Base-by-base conservation (phyloP, 2,113 vertebrate genomes). In the Platysteira castanea region DNA sequence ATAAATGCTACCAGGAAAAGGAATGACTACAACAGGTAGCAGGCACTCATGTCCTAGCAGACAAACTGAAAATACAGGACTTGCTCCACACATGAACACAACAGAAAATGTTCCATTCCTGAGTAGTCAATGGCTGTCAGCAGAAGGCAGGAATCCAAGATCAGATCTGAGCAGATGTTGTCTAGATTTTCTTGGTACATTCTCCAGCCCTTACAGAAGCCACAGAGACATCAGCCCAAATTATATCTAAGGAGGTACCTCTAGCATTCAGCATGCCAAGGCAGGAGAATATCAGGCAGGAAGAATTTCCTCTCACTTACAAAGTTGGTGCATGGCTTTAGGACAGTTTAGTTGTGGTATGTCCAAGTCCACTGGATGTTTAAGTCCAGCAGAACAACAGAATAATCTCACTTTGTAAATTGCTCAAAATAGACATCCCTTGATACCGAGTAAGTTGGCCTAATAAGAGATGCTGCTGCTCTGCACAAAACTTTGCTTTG, bases 11-110 rank as follows among this genome's bases (percentile, higher is more conserved):
- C 10, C 31, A 56, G 30, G 31, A 64, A 16, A 54, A 77, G 33
- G 28, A 77, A 57, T 41, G 37, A 33, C n/a, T 91, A 19, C 27
- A 60, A 61, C 14, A 59, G 15, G 8, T 26, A 27, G 23, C 39
- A 39, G 35, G 21, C 31, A 50, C 23, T 70, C 3, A 4, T 39
- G 6, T 79, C 28, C 41, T 41, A 63, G 41, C 13, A 54, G 33
- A 49, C 7, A 59, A 42, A 21, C 41, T 54, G 67, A 52, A 91
- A 80, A 47, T 23, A 33, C 11, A 46, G 23, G 19, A n/a, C 18
- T 30, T 50, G 15, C 54, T 71, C 35, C 42, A 16, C 18, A 28
- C 20, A 24, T 0, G 0, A 57, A 37, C 33, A 41, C 8, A 53
- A 8, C 6, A 71, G 26, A 73, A 20, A 0, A 0, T 4, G 4